A percentile compares a stretch with the other conserved stretches of the same genome.
phyloP scores from a whole-genome alignment of 1,140 invertebrate species.

The Myzus persicae region DNA sequence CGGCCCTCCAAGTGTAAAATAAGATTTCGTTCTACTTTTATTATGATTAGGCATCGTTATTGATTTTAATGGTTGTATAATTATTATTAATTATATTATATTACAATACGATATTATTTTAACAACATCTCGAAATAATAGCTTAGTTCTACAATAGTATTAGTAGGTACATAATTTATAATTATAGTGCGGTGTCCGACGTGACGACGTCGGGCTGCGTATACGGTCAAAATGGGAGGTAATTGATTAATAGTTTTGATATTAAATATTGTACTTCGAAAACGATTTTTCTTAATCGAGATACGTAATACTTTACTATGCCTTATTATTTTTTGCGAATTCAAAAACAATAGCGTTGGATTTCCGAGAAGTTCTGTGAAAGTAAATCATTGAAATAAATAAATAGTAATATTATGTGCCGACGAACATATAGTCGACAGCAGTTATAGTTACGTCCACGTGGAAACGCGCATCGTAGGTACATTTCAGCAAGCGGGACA shows the following conservation, averaged over 20 bases:
- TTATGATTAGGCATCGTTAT: not conserved
- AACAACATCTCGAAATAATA: not conserved
- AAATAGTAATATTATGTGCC: not conserved
- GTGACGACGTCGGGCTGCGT: not conserved
- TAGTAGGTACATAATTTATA: constrained; percentile 1
- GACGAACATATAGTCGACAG: not conserved
- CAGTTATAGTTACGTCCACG: not conserved
- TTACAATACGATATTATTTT: not conserved
- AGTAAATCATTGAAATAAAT: not conserved
- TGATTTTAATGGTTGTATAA: not conserved
- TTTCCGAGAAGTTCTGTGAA: not conserved
- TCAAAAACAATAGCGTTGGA: not conserved
- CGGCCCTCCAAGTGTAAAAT: not conserved
- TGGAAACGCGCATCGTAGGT: not conserved
- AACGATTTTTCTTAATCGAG: not conserved
- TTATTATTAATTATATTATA: constrained; percentile 6
- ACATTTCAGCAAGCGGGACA: not conserved
- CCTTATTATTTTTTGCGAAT: not conserved
- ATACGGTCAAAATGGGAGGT: not conserved
- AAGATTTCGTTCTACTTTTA: not conserved
- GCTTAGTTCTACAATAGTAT: not conserved
- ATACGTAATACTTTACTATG: not conserved
- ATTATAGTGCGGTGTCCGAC: not conserved
- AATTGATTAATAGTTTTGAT: no score
- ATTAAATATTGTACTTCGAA: not conserved